Evolutionary conservation across 1,140 invertebrate species (phyloP).

Genomic region (Glossosoma conforme): DNA sequence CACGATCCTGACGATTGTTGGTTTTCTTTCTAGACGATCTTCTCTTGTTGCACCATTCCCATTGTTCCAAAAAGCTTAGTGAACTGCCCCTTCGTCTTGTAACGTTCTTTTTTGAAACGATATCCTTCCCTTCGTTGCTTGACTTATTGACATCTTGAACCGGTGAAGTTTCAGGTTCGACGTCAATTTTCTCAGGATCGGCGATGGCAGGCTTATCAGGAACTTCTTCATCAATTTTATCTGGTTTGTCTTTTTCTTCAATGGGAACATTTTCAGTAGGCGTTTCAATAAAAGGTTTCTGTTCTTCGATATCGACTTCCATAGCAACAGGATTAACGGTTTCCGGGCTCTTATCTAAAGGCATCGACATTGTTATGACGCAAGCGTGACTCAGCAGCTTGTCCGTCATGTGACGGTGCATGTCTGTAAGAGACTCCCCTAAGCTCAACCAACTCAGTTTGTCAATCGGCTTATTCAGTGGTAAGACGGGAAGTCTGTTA

Average conservation of each 20-base stretch:
- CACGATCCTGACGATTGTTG: constrained; percentile 44
- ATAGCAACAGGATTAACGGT: constrained; percentile 16
- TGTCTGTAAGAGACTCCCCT: constrained; percentile 60
- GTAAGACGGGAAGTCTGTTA: constrained; percentile 54
- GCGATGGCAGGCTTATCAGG: constrained; percentile 22
- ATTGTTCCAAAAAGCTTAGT: constrained; percentile 61
- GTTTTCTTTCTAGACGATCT: constrained; percentile 58
- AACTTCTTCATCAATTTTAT: constrained; percentile 43
- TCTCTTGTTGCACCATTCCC: constrained; percentile 69
- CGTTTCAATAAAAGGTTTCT: too few species aligned
- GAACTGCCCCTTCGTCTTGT: constrained; percentile 62
- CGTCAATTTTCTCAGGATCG: constrained; percentile 24
- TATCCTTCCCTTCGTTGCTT: constrained; percentile 44
- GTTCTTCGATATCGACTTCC: constrained; percentile 34
- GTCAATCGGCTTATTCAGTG: constrained; percentile 55
- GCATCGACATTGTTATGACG: constrained; percentile 34
- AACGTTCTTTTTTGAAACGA: constrained; percentile 52
- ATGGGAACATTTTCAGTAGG: constrained; percentile 8
- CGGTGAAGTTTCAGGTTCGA: constrained; percentile 6
- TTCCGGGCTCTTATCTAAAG: constrained; percentile 4
- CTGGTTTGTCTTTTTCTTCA: constrained; percentile 35
- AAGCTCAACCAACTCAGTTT: constrained; percentile 62
- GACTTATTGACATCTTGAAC: constrained; percentile 34
- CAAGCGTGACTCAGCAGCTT: constrained; percentile 49
- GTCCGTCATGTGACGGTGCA: constrained; percentile 62